Base-by-base conservation (phyloP, 1,140 invertebrate species). In the Popillia japonica region DNA sequence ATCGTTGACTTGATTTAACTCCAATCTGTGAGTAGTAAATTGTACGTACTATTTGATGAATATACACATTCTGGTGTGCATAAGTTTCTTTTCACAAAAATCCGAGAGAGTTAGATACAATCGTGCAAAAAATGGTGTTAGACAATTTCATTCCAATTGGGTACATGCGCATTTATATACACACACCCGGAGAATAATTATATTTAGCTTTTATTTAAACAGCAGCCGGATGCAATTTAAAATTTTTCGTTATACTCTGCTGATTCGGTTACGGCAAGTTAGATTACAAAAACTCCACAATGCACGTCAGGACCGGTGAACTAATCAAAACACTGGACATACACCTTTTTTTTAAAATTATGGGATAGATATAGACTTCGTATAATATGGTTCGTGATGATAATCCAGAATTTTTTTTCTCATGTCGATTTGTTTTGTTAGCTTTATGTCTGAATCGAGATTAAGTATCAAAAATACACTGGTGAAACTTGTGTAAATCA, bases 281-380 rank as follows among this genome's bases (percentile, higher is more conserved):
- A 64, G 23, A 64, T 64, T 64, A 64, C 61, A 64, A 20, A 64
- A 64, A 64, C 0, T 64, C 22, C 61, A 64, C 61, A 64, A 64
- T 64, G 61, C 61, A 64, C 61, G 11, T n/a, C n/a, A n/a, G 61
- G 61, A 64, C 61, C n/a, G 17, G 22, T 64, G 22, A 64, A 64
- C 61, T 64, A 64, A 64, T 64, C 61, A 64, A 17, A 64, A 64
- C 61, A 64, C 11, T 0, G 61, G 11, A 22, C 17, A 64, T 64
- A 17, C n/a, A n/a, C n/a, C n/a, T n/a, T n/a, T n/a, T 64, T n/a
- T 64, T 6, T 17, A 9, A 64, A 64, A 64, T 64, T 64, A 64
- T 22, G 17, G 17, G 6, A 9, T n/a, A 48, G 61, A 64, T 22
- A 64, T 14, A 8, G n/a, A 8, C n/a, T 64, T 17, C n/a, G n/a